Base-by-base conservation (phyloP, 2,888 invertebrate genomes). In the Beris morrisii region DNA sequence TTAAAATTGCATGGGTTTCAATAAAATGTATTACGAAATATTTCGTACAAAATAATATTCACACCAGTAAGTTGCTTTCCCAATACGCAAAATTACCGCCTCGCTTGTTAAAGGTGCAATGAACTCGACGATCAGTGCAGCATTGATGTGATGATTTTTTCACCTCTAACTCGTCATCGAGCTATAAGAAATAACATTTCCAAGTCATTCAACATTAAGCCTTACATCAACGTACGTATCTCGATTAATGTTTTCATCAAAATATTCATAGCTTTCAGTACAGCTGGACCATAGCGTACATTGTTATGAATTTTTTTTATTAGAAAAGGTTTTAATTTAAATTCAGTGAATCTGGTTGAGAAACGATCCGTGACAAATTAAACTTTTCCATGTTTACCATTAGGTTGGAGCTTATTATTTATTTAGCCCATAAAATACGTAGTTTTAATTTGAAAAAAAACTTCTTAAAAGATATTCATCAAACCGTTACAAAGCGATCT, bases 271-370 rank as follows among this genome's bases (percentile, higher is more conserved):
- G 28, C 59, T 59, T 48, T 59, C 59, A 2, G 38, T 50, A 59
- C 59, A 59, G 32, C 48, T 59, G 59, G 48, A 59, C 59, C 46
- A 48, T 48, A 15, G 13, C 15, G 12, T 32, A 59, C 13, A 13
- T 46, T 43, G 61, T 38, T 7, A 38, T 38, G 38, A 61, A 38
- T 32, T 32, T 61, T 31, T 48, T 31, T 52, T 43, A 52, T 50
- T 32, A 46, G 6, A 31, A 31, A 30, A 12, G 32, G 32, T 15
- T 32, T 38, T 50, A 61, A 50, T 59, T 59, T 9, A 54, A 54
- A 31, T 54, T 54, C 54, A 54, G 9, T n/a, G 28, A 31, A 31
- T 54, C 31, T 31, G 13, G 6, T 11, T 3, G 12, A 7, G 50
- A 38, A 50, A 12, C 52, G 50, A 52, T 50, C 46, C 50, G 31